These are phyloP conservation scores for Etheostoma cragini DNA, from an alignment of 2,113 vertebrate genomes.

Conservation along the genomic window DNA sequence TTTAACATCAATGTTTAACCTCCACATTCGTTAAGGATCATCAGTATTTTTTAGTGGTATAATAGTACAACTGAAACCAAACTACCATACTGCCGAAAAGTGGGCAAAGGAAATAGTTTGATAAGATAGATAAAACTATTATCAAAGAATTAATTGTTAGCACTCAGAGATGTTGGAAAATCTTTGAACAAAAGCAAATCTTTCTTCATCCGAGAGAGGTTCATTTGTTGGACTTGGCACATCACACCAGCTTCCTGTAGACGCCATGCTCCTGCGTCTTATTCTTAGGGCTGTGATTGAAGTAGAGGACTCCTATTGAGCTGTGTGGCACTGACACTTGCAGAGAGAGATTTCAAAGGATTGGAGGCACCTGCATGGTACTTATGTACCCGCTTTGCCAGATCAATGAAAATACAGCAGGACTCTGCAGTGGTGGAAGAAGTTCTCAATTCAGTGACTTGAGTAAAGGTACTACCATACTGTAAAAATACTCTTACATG, in stretches of 20 bases:
- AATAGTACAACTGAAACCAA: not conserved
- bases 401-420: constrained; percentile 42
- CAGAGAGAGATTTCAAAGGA: constrained; percentile 52
- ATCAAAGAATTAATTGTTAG: not conserved
- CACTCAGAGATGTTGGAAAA: not conserved
- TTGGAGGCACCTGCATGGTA: constrained; percentile 41
- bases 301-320: constrained; percentile 35
- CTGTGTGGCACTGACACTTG: constrained; percentile 49
- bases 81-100: not conserved
- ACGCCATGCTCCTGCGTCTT: constrained; percentile 16
- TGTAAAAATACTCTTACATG: too few relatives aligned
- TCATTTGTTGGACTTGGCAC: constrained; percentile 21
- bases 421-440: not conserved
- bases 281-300: constrained; percentile 38
- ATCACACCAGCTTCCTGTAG: constrained; percentile 32
- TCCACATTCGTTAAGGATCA: not conserved
- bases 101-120: not conserved
- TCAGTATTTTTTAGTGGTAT: not conserved
- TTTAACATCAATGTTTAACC: not conserved
- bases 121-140: not conserved
- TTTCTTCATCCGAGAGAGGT: constrained; percentile 11
- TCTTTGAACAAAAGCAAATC: not conserved
- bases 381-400: constrained; percentile 26
- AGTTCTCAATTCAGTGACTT: too few relatives aligned
- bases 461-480: too few relatives aligned